phyloP scores from a whole-genome alignment of 2,113 vertebrate species.

The Apodemus speciosus region DNA sequence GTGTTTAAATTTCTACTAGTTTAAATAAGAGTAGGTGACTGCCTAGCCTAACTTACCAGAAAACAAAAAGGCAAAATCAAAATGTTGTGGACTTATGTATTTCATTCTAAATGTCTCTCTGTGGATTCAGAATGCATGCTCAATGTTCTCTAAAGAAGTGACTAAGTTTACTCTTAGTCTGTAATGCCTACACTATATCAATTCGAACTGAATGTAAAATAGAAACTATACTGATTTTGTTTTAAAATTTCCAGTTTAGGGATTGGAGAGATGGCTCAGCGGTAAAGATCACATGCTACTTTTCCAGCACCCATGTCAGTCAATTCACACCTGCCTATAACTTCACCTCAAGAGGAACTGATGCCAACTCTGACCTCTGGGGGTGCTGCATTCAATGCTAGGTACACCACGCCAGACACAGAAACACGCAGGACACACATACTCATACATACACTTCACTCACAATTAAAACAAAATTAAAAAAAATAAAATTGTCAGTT shows the following conservation, averaged over 20 bases:
- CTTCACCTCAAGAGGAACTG: too few species aligned
- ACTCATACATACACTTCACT: background rate
- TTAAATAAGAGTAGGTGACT: background rate
- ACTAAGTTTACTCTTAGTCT: background rate
- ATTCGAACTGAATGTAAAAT: background rate
- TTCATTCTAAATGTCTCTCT: background rate
- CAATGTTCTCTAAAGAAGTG: background rate
- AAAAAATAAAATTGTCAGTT: background rate
- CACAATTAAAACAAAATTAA: background rate
- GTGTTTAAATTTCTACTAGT: background rate
- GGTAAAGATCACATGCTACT: background rate
- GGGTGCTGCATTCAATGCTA: background rate
- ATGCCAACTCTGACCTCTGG: too few species aligned
- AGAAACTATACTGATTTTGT: background rate
- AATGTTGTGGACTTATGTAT: background rate
- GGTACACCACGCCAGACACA: background rate
- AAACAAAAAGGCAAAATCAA: background rate
- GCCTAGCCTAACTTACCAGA: background rate
- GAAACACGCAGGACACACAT: background rate
- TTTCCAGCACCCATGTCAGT: too few species aligned
- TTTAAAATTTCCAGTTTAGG: background rate
- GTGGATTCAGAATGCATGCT: background rate
- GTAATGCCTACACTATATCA: background rate
- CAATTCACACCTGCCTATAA: background rate
- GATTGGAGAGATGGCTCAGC: background rate